Conservation (phyloP, 92 coral and sea anemone genomes). For the Actinostola sp. region DNA sequence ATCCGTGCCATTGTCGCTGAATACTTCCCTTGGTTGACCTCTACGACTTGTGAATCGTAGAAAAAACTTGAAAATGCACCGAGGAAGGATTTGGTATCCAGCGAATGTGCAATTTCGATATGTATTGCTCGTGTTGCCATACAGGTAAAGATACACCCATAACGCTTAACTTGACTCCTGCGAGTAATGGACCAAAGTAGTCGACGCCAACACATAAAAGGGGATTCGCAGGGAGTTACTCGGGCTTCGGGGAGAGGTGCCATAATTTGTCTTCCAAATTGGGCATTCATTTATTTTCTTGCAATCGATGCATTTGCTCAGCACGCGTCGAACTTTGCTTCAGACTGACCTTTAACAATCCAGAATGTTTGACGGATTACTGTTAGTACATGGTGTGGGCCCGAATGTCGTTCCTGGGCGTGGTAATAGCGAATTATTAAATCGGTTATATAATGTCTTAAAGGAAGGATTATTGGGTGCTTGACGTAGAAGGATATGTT, state of each 20-base stretch:
- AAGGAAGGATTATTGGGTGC: slow-evolving; percentile 58
- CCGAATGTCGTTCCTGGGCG: slow-evolving; percentile 44
- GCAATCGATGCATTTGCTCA: slow-evolving; percentile 44
- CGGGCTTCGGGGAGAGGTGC: slow-evolving; percentile 50
- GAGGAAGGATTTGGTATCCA: slow-evolving; percentile 48
- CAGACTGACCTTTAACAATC: slow-evolving; percentile 48
- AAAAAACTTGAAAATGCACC: slow-evolving; percentile 48
- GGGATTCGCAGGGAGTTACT: slow-evolving; percentile 23
- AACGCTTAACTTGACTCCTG: slow-evolving; percentile 49
- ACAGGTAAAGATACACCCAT: slow-evolving; percentile 62
- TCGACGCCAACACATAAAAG: slow-evolving; percentile 53
- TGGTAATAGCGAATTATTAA: slow-evolving; percentile 41
- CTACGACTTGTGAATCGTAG: slow-evolving; percentile 56
- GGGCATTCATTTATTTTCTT: slow-evolving; percentile 37
- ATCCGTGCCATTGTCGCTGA: too few species aligned
- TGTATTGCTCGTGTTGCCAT: slow-evolving; percentile 41
- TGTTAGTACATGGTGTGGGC: slow-evolving; percentile 41
- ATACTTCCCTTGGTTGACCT: slow-evolving; percentile 46
- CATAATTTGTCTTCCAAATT: slow-evolving; percentile 53
- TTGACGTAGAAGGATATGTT: slow-evolving; percentile 3
- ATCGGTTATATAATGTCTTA: slow-evolving; percentile 45
- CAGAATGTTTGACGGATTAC: slow-evolving; percentile 45
- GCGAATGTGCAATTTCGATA: slow-evolving; percentile 48
- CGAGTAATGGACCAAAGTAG: slow-evolving; percentile 58
- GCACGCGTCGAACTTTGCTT: slow-evolving; percentile 26